Base-by-base conservation (phyloP, 2,888 invertebrate species). In the Polylopha cassiicola region DNA sequence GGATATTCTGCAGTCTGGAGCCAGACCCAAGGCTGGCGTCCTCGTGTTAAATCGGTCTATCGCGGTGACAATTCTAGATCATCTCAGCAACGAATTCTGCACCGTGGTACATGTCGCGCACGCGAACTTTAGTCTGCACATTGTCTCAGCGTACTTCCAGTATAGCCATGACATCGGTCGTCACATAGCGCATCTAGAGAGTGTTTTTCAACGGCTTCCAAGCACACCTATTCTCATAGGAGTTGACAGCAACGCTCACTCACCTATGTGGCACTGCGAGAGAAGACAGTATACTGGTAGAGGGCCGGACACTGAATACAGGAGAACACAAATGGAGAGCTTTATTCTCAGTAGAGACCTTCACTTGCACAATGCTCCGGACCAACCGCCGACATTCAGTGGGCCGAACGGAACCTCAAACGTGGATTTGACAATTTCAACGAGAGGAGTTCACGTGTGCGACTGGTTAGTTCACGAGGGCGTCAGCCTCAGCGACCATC, bases 191-290 rank as follows among this genome's bases (percentile, higher is more conserved):
- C 46, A 56, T 3, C 26, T 59, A 0, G 45, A 31, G 1, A 2
- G 3, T 0, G 51, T 53, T 0, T 27, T 60, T 8, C 31, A 43
- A 0, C 3, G 0, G 0, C 30, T 58, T 0, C 1, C 13, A 0
- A 54, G 53, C 0, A 13, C 5, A 0, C 16, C 7, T 0, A 36
- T 58, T 0, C 3, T 61, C 0, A 23, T 61, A 0, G 48, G 53
- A 0, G 43, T 43, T 0, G 61, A 61, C 33, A 23, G 26, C 3
- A 62, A 61, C 13, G 48, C 61, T 0, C 57, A 61, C 36, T 63
- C 58, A 0, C 55, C 56, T 0, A 2, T 59, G 7, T 61, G 58
- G 54, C 37, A 44, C 24, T 50, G 49, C 0, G 4, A 9, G 0
- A 14, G 10, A 0, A 17, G 43, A 0, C 54, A 58, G 0, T 53